phyloP scores from a whole-genome alignment of 2,113 vertebrate species.

The Pyxicephalus adspersus region DNA sequence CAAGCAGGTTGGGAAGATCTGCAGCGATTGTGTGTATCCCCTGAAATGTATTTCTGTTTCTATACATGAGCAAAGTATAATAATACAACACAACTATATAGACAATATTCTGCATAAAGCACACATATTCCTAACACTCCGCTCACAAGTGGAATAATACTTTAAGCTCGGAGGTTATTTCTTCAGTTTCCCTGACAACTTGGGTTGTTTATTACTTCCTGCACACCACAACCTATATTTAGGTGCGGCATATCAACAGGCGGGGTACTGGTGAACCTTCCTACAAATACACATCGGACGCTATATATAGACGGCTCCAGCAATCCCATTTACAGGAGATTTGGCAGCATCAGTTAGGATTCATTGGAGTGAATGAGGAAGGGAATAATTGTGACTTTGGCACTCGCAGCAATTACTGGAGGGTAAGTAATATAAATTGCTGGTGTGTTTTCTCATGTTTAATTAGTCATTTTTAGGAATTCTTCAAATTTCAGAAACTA shows the following conservation, averaged over 20 bases:
- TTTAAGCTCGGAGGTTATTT: neutral
- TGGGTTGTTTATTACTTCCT: neutral
- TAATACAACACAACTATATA: no score
- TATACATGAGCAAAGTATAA: no score
- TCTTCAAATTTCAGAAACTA: neutral
- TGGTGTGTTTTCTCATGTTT: neutral
- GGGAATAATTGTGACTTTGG: neutral
- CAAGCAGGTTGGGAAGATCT: no score
- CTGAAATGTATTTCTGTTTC: no score
- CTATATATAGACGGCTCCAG: neutral
- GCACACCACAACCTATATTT: neutral
- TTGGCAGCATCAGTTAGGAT: neutral
- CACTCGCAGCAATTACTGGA: neutral
- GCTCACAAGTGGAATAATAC: no score
- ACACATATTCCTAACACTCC: no score
- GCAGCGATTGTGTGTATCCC: no score
- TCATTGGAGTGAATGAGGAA: neutral
- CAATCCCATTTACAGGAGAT: neutral
- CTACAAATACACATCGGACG: neutral
- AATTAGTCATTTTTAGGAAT: neutral
- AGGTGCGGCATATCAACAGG: neutral
- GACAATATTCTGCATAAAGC: no score
- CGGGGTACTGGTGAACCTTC: neutral
- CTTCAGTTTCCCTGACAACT: neutral
- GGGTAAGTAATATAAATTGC: slow-evolving; percentile 2